These are phyloP conservation scores for Campoletis sonorensis DNA, from an alignment of 1,140 invertebrate genomes.

Conservation along the genomic window DNA sequence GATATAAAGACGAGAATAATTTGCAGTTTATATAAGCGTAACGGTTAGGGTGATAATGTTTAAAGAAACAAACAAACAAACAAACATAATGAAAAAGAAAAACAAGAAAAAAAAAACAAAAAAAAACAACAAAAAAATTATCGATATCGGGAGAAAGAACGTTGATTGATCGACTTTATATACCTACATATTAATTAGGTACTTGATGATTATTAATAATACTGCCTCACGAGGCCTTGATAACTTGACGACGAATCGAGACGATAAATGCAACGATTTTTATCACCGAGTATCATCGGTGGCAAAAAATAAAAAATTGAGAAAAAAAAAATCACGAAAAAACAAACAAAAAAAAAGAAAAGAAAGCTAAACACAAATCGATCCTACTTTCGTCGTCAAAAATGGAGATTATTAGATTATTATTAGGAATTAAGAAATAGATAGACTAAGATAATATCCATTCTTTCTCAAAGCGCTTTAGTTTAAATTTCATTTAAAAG, in stretches of 20 bases:
- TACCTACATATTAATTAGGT: conserved; percentile 57
- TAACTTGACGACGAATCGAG: conserved; percentile 65
- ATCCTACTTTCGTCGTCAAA: conserved; percentile 64
- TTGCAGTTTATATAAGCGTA: conserved; percentile 43
- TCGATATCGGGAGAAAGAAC: conserved; percentile 29
- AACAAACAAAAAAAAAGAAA: too few relatives aligned
- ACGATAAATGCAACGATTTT: conserved; percentile 22
- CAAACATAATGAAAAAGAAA: conserved; percentile 35
- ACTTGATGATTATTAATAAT: conserved; percentile 65
- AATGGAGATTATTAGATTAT: conserved; percentile 75
- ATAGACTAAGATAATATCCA: conserved; percentile 66
- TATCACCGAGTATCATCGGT: neutral
- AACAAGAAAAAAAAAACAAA: neutral
- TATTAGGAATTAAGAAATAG: conserved; percentile 49
- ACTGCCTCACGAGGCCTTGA: conserved; percentile 76
- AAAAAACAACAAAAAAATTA: neutral
- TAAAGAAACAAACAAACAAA: conserved; percentile 4
- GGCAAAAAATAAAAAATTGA: conserved; percentile 13
- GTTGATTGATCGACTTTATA: conserved; percentile 65
- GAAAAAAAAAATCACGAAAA: neutral
- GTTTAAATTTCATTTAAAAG: conserved; percentile 24
- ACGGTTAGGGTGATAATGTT: conserved; percentile 36
- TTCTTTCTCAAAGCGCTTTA: conserved; percentile 52
- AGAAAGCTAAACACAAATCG: neutral
- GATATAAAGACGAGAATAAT: conserved; percentile 32